These are phyloP conservation scores for Zoanthus solanderi DNA, from an alignment of 92 coral and sea anemone species.

Conservation along the genomic window DNA sequence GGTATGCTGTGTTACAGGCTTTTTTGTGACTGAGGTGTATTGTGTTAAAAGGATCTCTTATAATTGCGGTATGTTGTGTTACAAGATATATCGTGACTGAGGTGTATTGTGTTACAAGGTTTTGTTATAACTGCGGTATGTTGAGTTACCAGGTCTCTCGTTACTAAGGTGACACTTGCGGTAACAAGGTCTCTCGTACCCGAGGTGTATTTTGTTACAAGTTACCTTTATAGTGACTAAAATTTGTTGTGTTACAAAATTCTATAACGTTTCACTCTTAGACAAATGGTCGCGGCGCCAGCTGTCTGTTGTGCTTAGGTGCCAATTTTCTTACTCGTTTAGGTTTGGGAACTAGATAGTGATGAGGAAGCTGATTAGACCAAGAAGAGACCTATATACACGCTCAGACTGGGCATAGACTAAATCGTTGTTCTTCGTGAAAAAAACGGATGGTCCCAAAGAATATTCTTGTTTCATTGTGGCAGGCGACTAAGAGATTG, in stretches of 20 bases:
- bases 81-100: background rate
- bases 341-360: conserved; percentile 36
- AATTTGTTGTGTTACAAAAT: background rate
- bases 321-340: background rate
- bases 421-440: too few species aligned
- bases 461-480: too few species aligned
- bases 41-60: background rate
- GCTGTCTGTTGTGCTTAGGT: background rate
- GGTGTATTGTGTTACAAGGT: background rate
- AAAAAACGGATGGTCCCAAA: too few species aligned
- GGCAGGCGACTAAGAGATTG: too few species aligned
- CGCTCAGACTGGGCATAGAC: too few species aligned
- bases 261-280: too few species aligned
- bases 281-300: background rate
- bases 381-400: too few species aligned
- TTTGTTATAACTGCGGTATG: background rate
- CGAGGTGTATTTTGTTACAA: background rate
- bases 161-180: background rate
- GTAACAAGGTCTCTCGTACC: background rate
- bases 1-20: background rate
- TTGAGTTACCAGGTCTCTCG: background rate
- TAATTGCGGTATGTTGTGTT: background rate
- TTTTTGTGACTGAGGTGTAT: background rate
- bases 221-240: too few species aligned
- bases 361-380: conserved; percentile 19